phyloP scores from a whole-genome alignment of 2,797 vertebrate species.

The Pseudomugil gertrudae region DNA sequence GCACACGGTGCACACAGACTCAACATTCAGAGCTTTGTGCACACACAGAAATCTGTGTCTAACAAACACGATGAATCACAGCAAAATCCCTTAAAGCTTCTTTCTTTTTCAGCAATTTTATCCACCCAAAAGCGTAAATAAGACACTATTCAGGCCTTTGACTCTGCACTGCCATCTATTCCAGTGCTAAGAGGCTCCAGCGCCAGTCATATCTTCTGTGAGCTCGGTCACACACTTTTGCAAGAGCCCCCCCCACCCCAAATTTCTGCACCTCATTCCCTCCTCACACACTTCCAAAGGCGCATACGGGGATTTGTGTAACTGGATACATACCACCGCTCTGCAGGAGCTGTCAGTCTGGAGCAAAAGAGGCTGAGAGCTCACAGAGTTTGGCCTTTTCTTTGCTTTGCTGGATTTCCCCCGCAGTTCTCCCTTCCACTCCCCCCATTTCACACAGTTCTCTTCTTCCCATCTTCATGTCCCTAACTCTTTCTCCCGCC shows the following conservation, averaged over 20 bases:
- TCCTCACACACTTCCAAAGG: slow-evolving; percentile 30
- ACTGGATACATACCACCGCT: slow-evolving; percentile 50
- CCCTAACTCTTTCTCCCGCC: not conserved
- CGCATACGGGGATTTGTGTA: slow-evolving; percentile 56
- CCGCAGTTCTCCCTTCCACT: slow-evolving; percentile 42
- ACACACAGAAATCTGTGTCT: slow-evolving; percentile 21
- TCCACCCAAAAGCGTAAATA: slow-evolving; percentile 23
- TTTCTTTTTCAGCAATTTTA: not conserved
- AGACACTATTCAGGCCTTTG: slow-evolving; percentile 47
- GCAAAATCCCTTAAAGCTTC: slow-evolving; percentile 28
- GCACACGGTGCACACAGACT: slow-evolving; percentile 16
- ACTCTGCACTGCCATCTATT: slow-evolving; percentile 50
- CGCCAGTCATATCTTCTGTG: slow-evolving; percentile 28
- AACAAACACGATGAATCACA: slow-evolving; percentile 49
- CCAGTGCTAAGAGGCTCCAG: slow-evolving; percentile 20
- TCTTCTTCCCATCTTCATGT: slow-evolving; percentile 5
- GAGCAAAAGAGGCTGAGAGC: slow-evolving; percentile 52
- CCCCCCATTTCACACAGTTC: slow-evolving; percentile 14
- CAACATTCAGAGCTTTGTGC: not conserved
- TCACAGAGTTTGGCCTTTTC: slow-evolving; percentile 58
- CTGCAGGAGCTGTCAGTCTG: slow-evolving; percentile 65
- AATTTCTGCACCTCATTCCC: not conserved
- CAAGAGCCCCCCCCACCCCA: not conserved
- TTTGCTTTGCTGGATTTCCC: slow-evolving; percentile 34
- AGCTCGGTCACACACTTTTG: slow-evolving; percentile 37